Conservation (phyloP, 2,888 invertebrate species). For the Trichogramma evanescens region DNA sequence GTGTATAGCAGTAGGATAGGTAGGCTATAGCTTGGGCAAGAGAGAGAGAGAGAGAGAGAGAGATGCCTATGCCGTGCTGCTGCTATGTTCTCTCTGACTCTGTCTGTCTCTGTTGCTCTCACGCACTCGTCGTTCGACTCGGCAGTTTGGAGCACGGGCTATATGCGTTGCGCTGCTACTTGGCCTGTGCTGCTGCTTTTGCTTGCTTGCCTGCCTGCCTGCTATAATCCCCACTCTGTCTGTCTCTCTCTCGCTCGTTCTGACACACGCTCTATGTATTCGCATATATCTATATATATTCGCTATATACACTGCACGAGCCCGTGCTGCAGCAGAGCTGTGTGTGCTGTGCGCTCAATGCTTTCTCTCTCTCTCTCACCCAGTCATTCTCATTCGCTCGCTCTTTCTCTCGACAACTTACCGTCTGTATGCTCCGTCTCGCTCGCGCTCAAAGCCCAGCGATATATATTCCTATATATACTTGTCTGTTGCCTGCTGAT, state of each 20-base stretch:
- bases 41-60: slow-evolving; percentile 24
- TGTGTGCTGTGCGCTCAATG: background rate
- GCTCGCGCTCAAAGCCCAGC: background rate
- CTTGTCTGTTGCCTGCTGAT: too few relatives aligned
- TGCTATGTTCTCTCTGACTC: background rate
- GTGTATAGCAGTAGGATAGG: too few relatives aligned
- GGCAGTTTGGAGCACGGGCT: slow-evolving; percentile 2
- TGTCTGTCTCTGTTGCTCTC: background rate
- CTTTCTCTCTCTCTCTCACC: slow-evolving; percentile 1
- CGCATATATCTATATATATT: too few relatives aligned
- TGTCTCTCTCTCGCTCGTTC: background rate
- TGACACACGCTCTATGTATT: too few relatives aligned
- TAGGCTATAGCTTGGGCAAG: slow-evolving; percentile 8
- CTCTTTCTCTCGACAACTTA: background rate
- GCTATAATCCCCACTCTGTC: background rate
- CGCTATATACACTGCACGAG: too few relatives aligned
- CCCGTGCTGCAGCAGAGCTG: too few relatives aligned
- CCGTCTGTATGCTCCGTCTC: background rate
- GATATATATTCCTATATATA: too few relatives aligned
- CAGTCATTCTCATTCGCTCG: background rate
- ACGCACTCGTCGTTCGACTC: slow-evolving; percentile 2
- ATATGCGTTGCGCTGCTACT: background rate
- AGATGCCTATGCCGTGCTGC: slow-evolving; percentile 16
- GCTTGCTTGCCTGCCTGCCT: background rate
- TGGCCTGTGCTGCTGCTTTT: background rate